These are phyloP conservation scores for Acanthurus tractus DNA, from an alignment of 2,797 vertebrate species.

Conservation along the genomic window DNA sequence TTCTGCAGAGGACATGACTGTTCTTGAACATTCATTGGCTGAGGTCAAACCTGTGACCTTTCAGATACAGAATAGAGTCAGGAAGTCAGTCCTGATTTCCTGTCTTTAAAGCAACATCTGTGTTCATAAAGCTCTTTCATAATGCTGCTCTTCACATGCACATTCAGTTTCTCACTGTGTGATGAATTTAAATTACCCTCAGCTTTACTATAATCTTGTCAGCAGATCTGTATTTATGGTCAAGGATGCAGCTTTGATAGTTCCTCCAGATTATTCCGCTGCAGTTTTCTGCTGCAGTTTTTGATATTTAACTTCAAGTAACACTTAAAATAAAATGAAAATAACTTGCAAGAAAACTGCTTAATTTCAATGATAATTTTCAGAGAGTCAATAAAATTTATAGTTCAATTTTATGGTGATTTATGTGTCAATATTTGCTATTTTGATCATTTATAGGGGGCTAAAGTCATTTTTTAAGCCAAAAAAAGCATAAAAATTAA, in stretches of 20 bases:
- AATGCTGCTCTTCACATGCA: neutral
- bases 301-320: too few species aligned
- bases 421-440: neutral
- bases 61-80: conserved; percentile 6
- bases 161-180: neutral
- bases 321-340: neutral
- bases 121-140: neutral
- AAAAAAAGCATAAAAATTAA: neutral
- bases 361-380: neutral
- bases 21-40: conserved; percentile 4
- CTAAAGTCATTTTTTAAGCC: neutral
- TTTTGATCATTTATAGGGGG: neutral
- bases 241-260: too few species aligned
- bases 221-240: neutral
- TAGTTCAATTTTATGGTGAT: too few species aligned
- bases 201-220: neutral
- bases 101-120: neutral
- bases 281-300: too few species aligned
- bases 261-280: too few species aligned
- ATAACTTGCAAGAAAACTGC: neutral
- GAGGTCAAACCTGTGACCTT: conserved; percentile 31
- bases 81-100: neutral
- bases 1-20: conserved; percentile 18
- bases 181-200: neutral
- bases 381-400: too few species aligned